These are phyloP conservation scores for Bimastos eiseni DNA, from an alignment of 2,888 invertebrate genomes.

Conservation along the genomic window DNA sequence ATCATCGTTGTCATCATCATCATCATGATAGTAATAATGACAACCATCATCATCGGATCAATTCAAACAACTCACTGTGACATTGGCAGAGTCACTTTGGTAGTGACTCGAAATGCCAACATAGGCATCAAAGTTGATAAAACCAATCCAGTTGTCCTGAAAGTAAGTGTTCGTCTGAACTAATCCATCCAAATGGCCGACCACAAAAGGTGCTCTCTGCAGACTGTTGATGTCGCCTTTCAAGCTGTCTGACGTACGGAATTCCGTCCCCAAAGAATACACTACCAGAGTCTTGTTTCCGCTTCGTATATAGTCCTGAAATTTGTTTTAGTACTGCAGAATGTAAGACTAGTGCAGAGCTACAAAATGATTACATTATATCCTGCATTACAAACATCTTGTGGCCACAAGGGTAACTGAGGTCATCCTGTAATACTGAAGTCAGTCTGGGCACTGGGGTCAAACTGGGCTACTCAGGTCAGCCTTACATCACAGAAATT, in stretches of 20 bases:
- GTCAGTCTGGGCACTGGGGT: neutral
- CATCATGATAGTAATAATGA: too few relatives aligned
- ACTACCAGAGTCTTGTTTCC: neutral
- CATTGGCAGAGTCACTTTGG: conserved; percentile 9
- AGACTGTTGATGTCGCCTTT: neutral
- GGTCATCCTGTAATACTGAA: neutral
- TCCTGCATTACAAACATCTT: neutral
- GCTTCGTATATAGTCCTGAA: neutral
- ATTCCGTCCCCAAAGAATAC: neutral
- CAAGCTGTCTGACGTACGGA: neutral
- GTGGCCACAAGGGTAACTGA: too few relatives aligned
- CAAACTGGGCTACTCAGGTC: neutral
- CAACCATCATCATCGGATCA: too few relatives aligned
- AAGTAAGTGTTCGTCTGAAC: neutral
- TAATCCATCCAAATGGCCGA: neutral
- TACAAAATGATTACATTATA: neutral
- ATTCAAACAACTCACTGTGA: conserved; percentile 16
- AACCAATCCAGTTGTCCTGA: conserved; percentile 17
- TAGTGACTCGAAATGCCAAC: neutral
- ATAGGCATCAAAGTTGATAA: neutral
- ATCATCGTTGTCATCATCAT: too few relatives aligned
- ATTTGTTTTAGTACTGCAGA: neutral
- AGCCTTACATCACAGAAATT: neutral
- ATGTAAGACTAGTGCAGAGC: neutral
- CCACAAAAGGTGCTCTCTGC: neutral